phyloP scores from a whole-genome alignment of 1,140 invertebrate species.

The Calycopis cecrops region DNA sequence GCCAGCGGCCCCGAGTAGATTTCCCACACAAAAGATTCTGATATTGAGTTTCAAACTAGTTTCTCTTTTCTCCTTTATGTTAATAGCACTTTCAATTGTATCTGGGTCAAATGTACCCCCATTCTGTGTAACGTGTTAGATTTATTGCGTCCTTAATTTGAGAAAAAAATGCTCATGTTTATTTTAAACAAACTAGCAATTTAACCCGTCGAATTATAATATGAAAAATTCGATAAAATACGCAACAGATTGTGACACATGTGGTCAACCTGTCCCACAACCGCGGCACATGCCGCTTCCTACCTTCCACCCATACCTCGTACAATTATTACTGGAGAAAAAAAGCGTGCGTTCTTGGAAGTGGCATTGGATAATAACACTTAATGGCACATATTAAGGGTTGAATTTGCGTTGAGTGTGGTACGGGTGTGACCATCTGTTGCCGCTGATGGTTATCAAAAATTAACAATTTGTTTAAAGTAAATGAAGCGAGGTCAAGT shows the following conservation, averaged over 20 bases:
- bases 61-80: slow-evolving; percentile 67
- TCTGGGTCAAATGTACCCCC: slow-evolving; percentile 12
- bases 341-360: slow-evolving; percentile 4
- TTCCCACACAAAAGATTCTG: slow-evolving; percentile 70
- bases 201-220: slow-evolving; percentile 62
- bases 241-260: slow-evolving; percentile 65
- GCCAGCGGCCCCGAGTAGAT: slow-evolving; percentile 61
- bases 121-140: slow-evolving; percentile 1
- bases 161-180: slow-evolving; percentile 12
- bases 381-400: slow-evolving; percentile 15
- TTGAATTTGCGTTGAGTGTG: slow-evolving; percentile 25
- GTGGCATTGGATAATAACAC: slow-evolving; percentile 11
- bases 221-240: slow-evolving; percentile 58
- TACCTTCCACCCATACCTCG: slow-evolving; percentile 46
- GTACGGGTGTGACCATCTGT: slow-evolving; percentile 56
- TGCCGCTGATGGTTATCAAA: slow-evolving; percentile 71
- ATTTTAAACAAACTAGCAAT: slow-evolving; percentile 19
- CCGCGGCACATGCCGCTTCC: slow-evolving; percentile 56
- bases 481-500: slow-evolving; percentile 66
- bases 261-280: slow-evolving; percentile 72
- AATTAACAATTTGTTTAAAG: slow-evolving; percentile 75
- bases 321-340: slow-evolving; percentile 38
- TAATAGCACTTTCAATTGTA: slow-evolving; percentile 64
- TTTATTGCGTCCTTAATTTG: slow-evolving; percentile 12
- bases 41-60: slow-evolving; percentile 72